Evolutionary conservation across 2,888 invertebrate genomes (phyloP).

Genomic region (Boloria euphrosyne): DNA sequence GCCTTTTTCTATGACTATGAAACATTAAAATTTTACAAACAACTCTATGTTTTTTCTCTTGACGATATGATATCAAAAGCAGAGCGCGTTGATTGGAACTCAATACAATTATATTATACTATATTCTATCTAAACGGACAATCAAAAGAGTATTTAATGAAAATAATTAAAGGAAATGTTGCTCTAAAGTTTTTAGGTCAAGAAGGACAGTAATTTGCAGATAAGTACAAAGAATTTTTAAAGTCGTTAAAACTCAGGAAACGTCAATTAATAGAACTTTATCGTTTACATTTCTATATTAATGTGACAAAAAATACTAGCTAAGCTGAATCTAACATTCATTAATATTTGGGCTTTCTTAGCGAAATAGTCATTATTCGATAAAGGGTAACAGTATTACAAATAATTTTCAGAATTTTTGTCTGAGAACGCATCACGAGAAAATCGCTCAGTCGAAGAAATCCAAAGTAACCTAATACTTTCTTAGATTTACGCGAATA

Average conservation of each 20-base stretch:
- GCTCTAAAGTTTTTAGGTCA: slow-evolving; percentile 4
- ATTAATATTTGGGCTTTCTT: too few relatives aligned
- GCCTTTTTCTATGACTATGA: not conserved
- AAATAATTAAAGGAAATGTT: not conserved
- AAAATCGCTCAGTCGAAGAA: too few relatives aligned
- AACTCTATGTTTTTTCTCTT: not conserved
- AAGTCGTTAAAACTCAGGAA: not conserved
- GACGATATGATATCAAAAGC: not conserved
- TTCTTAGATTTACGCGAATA: too few relatives aligned
- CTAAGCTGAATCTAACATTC: too few relatives aligned
- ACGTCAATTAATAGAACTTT: not conserved
- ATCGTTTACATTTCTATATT: not conserved
- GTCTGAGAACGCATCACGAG: too few relatives aligned
- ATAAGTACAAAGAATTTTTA: slow-evolving; percentile 4
- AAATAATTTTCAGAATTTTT: too few relatives aligned
- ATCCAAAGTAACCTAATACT: too few relatives aligned
- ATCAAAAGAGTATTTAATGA: not conserved
- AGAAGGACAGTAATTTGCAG: slow-evolving; percentile 8
- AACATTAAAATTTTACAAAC: not conserved
- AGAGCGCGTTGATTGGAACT: not conserved
- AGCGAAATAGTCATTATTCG: too few relatives aligned
- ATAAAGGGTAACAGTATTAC: too few relatives aligned
- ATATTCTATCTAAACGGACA: slow-evolving; percentile 1
- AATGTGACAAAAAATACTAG: too few relatives aligned
- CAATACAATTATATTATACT: not conserved